phyloP scores from a whole-genome alignment of 1,140 invertebrate species.

The Propsilocerus akamusi region DNA sequence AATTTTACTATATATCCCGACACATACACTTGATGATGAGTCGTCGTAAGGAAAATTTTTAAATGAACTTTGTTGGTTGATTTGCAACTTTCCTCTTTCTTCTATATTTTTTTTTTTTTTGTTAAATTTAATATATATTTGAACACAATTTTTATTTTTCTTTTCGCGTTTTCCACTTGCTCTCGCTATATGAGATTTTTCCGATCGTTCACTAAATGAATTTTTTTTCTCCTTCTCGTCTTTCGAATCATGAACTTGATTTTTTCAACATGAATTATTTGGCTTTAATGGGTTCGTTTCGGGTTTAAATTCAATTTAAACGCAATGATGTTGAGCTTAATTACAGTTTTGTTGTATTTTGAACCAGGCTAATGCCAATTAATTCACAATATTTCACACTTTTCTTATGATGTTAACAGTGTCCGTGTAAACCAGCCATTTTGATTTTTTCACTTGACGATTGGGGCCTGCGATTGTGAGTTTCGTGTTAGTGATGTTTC shows the following conservation, averaged over 20 bases:
- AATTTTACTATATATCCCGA: too few relatives aligned
- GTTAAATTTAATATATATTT: slow-evolving; percentile 3
- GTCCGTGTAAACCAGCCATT: slow-evolving; percentile 1
- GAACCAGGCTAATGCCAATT: not conserved
- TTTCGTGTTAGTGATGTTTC: slow-evolving; percentile 1
- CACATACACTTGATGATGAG: too few relatives aligned
- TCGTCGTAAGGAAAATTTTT: not conserved
- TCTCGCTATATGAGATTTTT: too few relatives aligned
- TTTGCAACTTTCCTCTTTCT: not conserved
- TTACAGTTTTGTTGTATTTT: not conserved
- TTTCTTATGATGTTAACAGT: slow-evolving; percentile 3
- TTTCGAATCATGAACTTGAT: slow-evolving; percentile 3
- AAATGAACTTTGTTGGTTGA: not conserved
- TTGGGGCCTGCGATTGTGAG: not conserved
- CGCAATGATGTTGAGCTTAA: not conserved
- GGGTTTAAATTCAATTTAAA: slow-evolving; percentile 3
- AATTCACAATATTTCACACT: slow-evolving; percentile 3
- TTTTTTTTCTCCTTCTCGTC: slow-evolving; percentile 1
- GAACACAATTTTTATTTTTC: not conserved
- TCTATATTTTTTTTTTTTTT: not conserved
- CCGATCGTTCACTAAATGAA: not conserved
- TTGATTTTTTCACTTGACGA: slow-evolving; percentile 4
- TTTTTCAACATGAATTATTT: not conserved
- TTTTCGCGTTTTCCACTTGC: not conserved
- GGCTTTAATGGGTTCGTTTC: not conserved